Base-by-base conservation (phyloP, 2,888 invertebrate genomes). In the Cremastobaeus sp. region DNA sequence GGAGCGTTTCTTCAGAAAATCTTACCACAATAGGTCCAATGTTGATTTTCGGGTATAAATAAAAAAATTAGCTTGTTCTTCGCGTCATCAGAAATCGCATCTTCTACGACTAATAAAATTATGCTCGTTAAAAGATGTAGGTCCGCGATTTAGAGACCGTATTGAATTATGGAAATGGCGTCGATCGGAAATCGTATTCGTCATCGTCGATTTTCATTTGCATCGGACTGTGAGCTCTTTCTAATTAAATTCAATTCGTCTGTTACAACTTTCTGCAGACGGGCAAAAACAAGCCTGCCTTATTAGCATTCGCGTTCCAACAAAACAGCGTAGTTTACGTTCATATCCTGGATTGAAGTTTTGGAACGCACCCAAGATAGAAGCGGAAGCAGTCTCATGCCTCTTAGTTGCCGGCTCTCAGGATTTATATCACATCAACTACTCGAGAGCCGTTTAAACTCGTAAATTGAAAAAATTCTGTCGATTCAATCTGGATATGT, bases 301-400 rank as follows among this genome's bases (percentile, higher is more conserved):
- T 50, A 68, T 60, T 45, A 68, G 52, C 43, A 59, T 59, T 59
- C 37, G 45, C 43, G 20, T 60, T 14, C 50, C 21, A 20, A 45
- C 48, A 59, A 68, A 68, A 68, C 68, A 66, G 59, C 28, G 68
- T 30, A 35, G 59, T 68, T 59, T 52, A 59, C 52, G 52, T 60
- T 68, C 68, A 68, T 68, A 68, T 59, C 68, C 50, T 15, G 37
- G 68, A 68, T 68, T 68, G 68, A 59, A 69, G 62, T 70, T 70
- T 41, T 70, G 69, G 69, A 70, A 62, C 55, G 39, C 60, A 34
- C 47, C 69, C 69, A 70, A 70, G 60, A 59, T 39, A 25, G 47
- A 39, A 37, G 48, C 41, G 62, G 34, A 48, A 57, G 34, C 47
- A 12, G 15, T 30, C 47, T 54, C 55, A 48, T 15, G 41, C 47